phyloP scores from a whole-genome alignment of 2,888 invertebrate genomes.

The Agonopterix arenella region DNA sequence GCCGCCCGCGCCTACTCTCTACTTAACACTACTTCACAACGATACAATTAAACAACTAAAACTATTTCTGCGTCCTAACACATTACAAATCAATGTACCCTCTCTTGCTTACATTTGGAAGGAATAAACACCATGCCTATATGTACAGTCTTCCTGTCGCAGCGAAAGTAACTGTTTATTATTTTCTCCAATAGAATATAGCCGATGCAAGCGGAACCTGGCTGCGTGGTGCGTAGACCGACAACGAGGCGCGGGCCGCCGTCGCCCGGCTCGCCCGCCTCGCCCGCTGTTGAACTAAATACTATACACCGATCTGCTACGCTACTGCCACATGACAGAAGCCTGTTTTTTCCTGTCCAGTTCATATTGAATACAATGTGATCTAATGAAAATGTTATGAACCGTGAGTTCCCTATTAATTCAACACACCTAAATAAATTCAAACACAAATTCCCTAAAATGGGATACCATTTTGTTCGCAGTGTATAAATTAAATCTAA shows the following conservation, averaged over 20 bases:
- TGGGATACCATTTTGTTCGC: constrained; percentile 16
- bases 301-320: background rate
- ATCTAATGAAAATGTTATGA: constrained; percentile 30
- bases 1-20: constrained; percentile 51
- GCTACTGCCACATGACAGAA: constrained; percentile 17
- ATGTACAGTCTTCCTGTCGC: constrained; percentile 53
- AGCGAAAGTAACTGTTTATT: constrained; percentile 47
- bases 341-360: constrained; percentile 23
- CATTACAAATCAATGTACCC: constrained; percentile 58
- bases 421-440: constrained; percentile 22
- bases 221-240: constrained; percentile 12
- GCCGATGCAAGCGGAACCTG: constrained; percentile 42
- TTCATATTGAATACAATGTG: constrained; percentile 21
- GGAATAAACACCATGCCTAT: constrained; percentile 66
- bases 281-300: constrained; percentile 10
- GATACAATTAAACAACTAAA: constrained; percentile 72
- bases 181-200: constrained; percentile 35
- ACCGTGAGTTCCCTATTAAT: constrained; percentile 33
- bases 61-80: constrained; percentile 67
- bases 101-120: constrained; percentile 59
- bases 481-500: constrained; percentile 22
- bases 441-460: constrained; percentile 14
- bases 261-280: constrained; percentile 16
- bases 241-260: background rate
- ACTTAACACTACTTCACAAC: constrained; percentile 72